Percentiles rank a stretch among this genome's conserved stretches.
phyloP scores from a whole-genome alignment of 2,797 vertebrate genomes.

The Zalophus californianus region DNA sequence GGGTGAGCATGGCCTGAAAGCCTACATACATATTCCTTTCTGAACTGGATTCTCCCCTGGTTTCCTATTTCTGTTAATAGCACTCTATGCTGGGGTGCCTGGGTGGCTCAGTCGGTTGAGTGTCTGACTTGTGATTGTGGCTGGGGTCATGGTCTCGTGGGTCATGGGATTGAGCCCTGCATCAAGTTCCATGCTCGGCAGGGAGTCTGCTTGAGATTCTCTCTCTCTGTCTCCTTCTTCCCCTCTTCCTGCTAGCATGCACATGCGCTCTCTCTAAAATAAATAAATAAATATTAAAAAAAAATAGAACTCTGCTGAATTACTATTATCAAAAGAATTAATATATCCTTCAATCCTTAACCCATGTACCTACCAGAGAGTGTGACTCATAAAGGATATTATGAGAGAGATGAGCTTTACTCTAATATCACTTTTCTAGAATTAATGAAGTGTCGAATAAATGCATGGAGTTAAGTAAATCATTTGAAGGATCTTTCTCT shows the following conservation, averaged over 20 bases:
- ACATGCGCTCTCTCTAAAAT: background rate
- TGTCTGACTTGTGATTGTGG: background rate
- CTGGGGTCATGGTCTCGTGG: background rate
- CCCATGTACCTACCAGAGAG: background rate
- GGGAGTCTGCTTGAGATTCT: background rate
- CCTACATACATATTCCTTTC: background rate
- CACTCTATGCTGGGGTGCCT: background rate
- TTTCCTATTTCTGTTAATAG: background rate
- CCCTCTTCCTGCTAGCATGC: background rate
- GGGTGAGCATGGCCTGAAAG: background rate
- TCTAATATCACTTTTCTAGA: background rate
- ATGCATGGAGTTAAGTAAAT: background rate
- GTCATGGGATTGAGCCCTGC: background rate
- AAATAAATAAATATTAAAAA: background rate
- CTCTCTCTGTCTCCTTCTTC: background rate
- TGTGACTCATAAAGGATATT: background rate
- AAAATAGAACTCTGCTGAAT: background rate
- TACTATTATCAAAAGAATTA: background rate
- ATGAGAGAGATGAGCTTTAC: background rate
- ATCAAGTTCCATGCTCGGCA: background rate
- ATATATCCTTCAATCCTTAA: background rate
- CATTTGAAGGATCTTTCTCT: background rate
- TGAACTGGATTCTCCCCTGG: background rate
- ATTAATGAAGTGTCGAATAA: constrained; percentile 9
- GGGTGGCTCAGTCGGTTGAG: background rate